Percentiles rank a stretch among this genome's conserved stretches.
Evolutionary conservation across 2,888 invertebrate species (phyloP).

Genomic region (Melanargia galathea): DNA sequence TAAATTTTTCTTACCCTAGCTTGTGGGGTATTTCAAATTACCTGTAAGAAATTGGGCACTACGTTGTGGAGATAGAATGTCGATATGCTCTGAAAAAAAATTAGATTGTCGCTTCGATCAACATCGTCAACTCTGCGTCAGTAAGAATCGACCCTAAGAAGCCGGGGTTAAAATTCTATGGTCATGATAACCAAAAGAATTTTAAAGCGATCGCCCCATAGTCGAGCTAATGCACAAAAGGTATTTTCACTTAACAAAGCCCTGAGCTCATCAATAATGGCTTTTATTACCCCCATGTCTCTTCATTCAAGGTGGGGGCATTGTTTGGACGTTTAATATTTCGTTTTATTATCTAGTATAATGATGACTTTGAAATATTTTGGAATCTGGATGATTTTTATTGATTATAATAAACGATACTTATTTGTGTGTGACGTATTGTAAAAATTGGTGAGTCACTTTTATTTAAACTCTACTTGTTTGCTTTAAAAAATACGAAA

Average conservation of each 20-base stretch:
- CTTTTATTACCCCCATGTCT: constrained; percentile 14
- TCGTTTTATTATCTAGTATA: not conserved
- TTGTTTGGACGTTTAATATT: constrained; percentile 14
- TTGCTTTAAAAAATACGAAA: not conserved
- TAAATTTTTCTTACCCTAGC: too few species aligned
- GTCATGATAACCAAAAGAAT: constrained; percentile 5
- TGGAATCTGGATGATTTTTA: not conserved
- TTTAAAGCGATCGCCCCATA: constrained; percentile 3
- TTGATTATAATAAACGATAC: not conserved
- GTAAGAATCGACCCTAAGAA: too few species aligned
- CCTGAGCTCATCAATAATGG: constrained; percentile 7
- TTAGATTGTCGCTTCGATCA: too few species aligned
- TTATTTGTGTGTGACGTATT: not conserved
- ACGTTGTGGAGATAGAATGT: too few species aligned
- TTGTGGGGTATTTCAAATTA: too few species aligned
- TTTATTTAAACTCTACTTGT: not conserved
- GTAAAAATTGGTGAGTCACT: not conserved
- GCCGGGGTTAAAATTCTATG: not conserved
- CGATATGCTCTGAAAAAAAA: too few species aligned
- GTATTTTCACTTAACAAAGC: constrained; percentile 10
- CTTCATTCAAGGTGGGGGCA: not conserved
- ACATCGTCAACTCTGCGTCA: too few species aligned
- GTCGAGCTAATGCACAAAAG: constrained; percentile 17
- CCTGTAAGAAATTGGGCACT: too few species aligned
- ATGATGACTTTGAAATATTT: not conserved